Conservation (phyloP, 1,140 invertebrate species). For the Pachyrhynchus sulphureomaculatus region DNA sequence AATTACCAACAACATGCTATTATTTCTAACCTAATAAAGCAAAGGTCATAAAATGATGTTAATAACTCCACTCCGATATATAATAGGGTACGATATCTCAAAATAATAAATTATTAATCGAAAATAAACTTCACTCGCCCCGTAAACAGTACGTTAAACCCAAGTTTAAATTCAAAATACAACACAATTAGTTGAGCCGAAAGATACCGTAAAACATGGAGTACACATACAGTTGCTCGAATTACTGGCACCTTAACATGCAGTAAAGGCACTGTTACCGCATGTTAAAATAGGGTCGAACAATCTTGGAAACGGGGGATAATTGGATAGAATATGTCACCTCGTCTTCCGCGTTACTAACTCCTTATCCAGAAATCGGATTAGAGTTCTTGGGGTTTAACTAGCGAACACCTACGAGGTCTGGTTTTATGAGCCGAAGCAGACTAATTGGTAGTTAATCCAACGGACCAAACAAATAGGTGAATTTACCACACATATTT, state of each 20-base stretch:
- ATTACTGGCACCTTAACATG: neutral
- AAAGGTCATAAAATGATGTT: no score
- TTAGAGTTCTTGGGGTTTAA: no score
- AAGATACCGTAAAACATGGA: neutral
- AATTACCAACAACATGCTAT: no score
- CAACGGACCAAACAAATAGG: no score
- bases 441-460: neutral
- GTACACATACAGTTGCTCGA: neutral
- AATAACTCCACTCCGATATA: no score
- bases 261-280: conserved; percentile 1
- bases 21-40: no score
- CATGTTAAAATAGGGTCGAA: neutral
- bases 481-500: no score
- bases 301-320: neutral
- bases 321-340: neutral
- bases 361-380: neutral
- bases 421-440: neutral
- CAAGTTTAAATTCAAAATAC: neutral
- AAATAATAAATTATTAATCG: no score
- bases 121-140: no score
- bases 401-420: neutral
- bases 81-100: no score
- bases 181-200: neutral
- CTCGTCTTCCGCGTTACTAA: neutral
- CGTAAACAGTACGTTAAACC: no score